These are phyloP conservation scores for Pandemis cinnamomeana DNA, from an alignment of 2,888 invertebrate species.

Conservation along the genomic window DNA sequence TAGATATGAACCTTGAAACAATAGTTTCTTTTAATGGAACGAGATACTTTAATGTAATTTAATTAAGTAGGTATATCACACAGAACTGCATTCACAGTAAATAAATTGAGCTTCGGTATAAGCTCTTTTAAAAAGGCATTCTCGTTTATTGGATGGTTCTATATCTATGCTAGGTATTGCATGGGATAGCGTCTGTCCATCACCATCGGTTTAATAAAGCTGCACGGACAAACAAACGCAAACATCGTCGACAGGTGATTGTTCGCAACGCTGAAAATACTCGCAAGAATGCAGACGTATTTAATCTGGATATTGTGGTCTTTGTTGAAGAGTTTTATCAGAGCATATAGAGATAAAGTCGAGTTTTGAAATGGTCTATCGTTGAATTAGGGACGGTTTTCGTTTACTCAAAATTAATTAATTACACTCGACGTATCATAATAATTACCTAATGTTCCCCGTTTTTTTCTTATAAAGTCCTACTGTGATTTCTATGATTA, in stretches of 20 bases:
- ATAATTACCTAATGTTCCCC: too few species aligned
- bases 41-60: too few species aligned
- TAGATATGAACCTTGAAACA: too few species aligned
- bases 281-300: neutral
- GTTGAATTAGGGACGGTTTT: neutral
- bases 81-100: too few species aligned
- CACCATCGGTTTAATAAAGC: slow-evolving; percentile 33
- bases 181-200: slow-evolving; percentile 4
- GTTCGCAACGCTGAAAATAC: slow-evolving; percentile 4
- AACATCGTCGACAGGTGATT: slow-evolving; percentile 27
- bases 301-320: neutral
- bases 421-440: too few species aligned
- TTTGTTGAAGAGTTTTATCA: neutral
- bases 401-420: neutral
- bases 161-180: neutral
- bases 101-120: too few species aligned
- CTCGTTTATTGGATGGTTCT: slow-evolving; percentile 1
- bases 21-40: too few species aligned
- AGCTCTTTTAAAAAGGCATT: too few species aligned
- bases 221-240: slow-evolving; percentile 16
- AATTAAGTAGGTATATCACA: too few species aligned
- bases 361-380: neutral
- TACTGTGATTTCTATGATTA: too few species aligned
- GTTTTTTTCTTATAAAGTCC: too few species aligned
- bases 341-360: neutral